Percentiles rank a stretch among this genome's conserved stretches.
Evolutionary conservation across 2,113 vertebrate species (phyloP).

Genomic region (mouse (Mus musculus)): GRCm39 chr8:3264501-3265000

Average conservation of each 20-base stretch:
- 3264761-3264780: too few relatives aligned
- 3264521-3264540: background rate
- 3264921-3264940: background rate
- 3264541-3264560: background rate
- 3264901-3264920: background rate
- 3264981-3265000: background rate
- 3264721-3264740: too few relatives aligned
- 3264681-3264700: background rate
- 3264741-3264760: too few relatives aligned
- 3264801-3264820: too few relatives aligned
- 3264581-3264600: background rate
- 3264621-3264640: background rate
- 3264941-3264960: background rate
- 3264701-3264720: background rate
- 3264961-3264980: background rate
- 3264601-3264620: background rate
- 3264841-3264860: too few relatives aligned
- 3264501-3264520: too few relatives aligned
- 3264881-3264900: background rate
- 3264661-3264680: background rate
- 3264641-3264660: background rate
- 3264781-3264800: too few relatives aligned
- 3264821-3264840: too few relatives aligned
- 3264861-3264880: too few relatives aligned
- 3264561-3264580: background rate